Percentiles rank a stretch among this genome's conserved stretches.
Evolutionary conservation across 1,140 invertebrate genomes (phyloP).

Genomic region (Cydia fagiglandana): DNA sequence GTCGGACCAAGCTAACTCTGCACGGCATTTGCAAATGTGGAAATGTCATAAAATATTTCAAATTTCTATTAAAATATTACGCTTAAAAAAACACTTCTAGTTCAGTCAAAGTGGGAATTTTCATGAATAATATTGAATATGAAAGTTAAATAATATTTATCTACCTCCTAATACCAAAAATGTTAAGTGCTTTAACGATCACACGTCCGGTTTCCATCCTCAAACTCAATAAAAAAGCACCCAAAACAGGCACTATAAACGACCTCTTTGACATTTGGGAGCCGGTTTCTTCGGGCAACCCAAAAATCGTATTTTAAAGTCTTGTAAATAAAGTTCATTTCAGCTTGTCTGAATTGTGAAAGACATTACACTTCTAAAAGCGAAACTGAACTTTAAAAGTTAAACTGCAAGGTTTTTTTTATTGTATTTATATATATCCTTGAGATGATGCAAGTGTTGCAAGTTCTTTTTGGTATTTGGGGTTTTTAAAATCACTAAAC

Average conservation of each 20-base stretch:
- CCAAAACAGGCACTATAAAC: constrained; percentile 24
- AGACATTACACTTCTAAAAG: neutral
- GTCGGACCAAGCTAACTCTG: too few relatives aligned
- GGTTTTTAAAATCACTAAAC: neutral
- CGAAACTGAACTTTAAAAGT: constrained; percentile 4
- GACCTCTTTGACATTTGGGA: constrained; percentile 30
- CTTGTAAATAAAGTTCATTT: neutral
- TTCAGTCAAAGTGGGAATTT: too few relatives aligned
- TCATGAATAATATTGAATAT: too few relatives aligned
- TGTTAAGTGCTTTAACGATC: neutral
- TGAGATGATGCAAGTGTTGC: constrained; percentile 1
- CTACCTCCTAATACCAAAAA: too few relatives aligned
- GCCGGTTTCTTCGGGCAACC: neutral
- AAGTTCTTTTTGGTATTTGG: neutral
- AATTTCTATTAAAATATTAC: too few relatives aligned
- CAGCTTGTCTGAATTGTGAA: neutral
- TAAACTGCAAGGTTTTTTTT: neutral
- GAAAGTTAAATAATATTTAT: too few relatives aligned
- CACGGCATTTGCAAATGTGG: too few relatives aligned
- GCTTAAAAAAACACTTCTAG: too few relatives aligned
- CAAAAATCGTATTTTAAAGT: neutral
- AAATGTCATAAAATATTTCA: too few relatives aligned
- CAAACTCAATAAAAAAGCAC: constrained; percentile 22
- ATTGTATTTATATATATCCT: neutral
- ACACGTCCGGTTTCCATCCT: neutral